Conservation (phyloP, 2,797 vertebrate species). For the Manis crassicaudata region DNA sequence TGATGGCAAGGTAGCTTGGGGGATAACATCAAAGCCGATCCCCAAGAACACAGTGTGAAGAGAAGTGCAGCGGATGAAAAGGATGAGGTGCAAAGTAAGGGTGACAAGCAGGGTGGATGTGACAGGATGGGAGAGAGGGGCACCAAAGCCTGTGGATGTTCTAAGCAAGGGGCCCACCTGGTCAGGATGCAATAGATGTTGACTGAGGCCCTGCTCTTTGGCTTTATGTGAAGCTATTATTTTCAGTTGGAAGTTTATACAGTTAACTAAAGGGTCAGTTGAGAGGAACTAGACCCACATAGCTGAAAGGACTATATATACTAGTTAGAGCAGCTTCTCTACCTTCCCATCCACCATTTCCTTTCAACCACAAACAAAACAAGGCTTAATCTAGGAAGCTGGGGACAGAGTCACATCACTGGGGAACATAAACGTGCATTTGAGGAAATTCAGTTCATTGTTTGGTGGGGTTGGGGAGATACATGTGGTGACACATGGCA, state of each 20-base stretch:
- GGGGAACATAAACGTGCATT: neutral
- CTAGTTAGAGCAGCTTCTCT: neutral
- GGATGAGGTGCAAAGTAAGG: neutral
- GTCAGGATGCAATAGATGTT: neutral
- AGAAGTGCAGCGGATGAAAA: neutral
- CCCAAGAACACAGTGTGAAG: neutral
- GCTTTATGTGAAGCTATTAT: neutral
- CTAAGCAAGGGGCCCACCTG: too few species aligned
- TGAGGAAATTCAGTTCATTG: neutral
- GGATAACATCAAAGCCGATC: neutral
- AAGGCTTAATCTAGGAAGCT: neutral
- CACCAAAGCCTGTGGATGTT: too few species aligned
- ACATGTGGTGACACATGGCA: neutral
- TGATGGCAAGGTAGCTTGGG: neutral
- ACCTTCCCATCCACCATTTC: neutral
- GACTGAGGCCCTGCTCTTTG: neutral
- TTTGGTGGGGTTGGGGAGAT: neutral
- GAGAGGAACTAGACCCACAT: neutral
- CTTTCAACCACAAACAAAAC: neutral
- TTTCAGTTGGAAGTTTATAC: conserved; percentile 13
- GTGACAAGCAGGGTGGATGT: too few species aligned
- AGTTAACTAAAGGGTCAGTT: neutral
- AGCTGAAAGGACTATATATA: neutral
- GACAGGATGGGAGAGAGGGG: neutral
- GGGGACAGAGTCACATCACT: neutral